These are phyloP conservation scores for Coregonus ussuriensis DNA, from an alignment of 2,797 vertebrate genomes.

Conservation along the genomic window DNA sequence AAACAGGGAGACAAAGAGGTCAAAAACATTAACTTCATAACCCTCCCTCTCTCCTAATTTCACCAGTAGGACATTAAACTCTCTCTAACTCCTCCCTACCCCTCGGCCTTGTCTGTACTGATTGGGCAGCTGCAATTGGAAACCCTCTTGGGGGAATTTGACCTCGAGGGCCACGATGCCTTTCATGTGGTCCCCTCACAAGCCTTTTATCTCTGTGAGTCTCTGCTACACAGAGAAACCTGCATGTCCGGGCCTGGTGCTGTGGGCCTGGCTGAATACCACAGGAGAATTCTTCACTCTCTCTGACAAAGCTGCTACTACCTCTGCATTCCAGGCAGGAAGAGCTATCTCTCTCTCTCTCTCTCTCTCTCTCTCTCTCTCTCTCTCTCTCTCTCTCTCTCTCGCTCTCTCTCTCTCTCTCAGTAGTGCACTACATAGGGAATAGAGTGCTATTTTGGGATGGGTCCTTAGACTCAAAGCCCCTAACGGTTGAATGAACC, in stretches of 20 bases:
- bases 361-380: too few species aligned
- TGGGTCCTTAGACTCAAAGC: slow-evolving; percentile 36
- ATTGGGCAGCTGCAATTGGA: slow-evolving; percentile 69
- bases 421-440: too few species aligned
- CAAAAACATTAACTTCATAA: slow-evolving; percentile 53
- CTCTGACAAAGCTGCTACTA: slow-evolving; percentile 55
- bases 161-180: slow-evolving; percentile 66
- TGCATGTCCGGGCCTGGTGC: slow-evolving; percentile 74
- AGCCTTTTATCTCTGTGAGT: slow-evolving; percentile 73
- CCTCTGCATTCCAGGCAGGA: slow-evolving; percentile 7
- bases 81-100: slow-evolving; percentile 62
- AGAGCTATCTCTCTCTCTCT: neutral
- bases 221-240: slow-evolving; percentile 53
- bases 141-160: slow-evolving; percentile 76
- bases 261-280: slow-evolving; percentile 61
- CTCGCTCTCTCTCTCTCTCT: too few species aligned
- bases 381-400: too few species aligned
- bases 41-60: slow-evolving; percentile 45
- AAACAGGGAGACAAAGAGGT: slow-evolving; percentile 26
- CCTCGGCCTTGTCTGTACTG: slow-evolving; percentile 64
- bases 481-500: slow-evolving; percentile 44
- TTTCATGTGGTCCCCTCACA: slow-evolving; percentile 75
- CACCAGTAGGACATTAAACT: slow-evolving; percentile 42
- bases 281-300: slow-evolving; percentile 62
- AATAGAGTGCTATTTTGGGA: slow-evolving; percentile 5